A percentile compares a stretch with the other conserved stretches of the same genome.
These are phyloP conservation scores for Eucidaris tribuloides DNA, from an alignment of 35 echinoderm and acorn worm species.

Conservation along the genomic window DNA sequence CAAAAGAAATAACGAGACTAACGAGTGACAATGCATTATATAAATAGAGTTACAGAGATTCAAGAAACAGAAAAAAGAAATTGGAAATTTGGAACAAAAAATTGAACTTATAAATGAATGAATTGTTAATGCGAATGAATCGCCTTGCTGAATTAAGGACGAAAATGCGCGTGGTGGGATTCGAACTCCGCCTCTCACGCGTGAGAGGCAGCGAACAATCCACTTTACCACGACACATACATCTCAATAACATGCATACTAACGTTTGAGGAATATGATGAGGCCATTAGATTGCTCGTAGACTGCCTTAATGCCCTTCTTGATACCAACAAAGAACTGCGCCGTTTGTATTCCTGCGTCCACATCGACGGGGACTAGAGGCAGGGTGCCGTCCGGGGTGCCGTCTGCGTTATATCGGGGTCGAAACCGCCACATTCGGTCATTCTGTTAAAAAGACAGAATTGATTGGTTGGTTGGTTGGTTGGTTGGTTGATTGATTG, in stretches of 20 bases:
- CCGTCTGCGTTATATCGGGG: neutral
- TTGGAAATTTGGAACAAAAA: neutral
- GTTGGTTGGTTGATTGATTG: no score
- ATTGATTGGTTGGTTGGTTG: no score
- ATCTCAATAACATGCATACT: neutral
- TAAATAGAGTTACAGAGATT: no score
- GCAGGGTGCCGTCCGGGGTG: slow-evolving; percentile 31
- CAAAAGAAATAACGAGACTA: no score
- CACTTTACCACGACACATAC: neutral
- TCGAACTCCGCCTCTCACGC: neutral
- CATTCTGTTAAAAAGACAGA: slow-evolving; percentile 19
- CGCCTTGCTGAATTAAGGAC: neutral
- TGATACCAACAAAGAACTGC: slow-evolving; percentile 36
- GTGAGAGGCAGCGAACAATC: neutral
- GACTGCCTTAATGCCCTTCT: slow-evolving; percentile 41
- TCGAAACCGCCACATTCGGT: slow-evolving; percentile 33
- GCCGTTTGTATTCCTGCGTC: slow-evolving; percentile 21
- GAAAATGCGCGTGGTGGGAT: no score
- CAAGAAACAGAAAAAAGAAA: no score
- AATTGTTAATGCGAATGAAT: neutral
- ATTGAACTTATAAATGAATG: neutral
- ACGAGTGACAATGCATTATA: no score
- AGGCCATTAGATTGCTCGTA: slow-evolving; percentile 43
- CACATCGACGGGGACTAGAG: slow-evolving; percentile 14
- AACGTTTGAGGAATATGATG: slow-evolving; percentile 74